These are phyloP conservation scores for Syngnathus floridae DNA, from an alignment of 2,113 vertebrate genomes.

Conservation along the genomic window DNA sequence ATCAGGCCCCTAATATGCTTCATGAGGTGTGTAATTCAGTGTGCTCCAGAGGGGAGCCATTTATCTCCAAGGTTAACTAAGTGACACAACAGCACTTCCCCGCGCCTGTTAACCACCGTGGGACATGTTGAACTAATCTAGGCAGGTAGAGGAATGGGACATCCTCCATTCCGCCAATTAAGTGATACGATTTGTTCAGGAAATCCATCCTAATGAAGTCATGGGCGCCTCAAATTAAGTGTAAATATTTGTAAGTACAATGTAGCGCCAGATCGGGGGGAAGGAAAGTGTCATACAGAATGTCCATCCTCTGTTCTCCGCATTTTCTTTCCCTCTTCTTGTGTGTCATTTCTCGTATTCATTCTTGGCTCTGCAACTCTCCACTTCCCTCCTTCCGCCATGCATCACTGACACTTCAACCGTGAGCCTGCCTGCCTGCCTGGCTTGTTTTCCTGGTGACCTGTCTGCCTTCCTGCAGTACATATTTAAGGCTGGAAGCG, in stretches of 20 bases:
- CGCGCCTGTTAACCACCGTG: conserved; percentile 71
- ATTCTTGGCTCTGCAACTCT: conserved; percentile 38
- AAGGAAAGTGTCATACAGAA: conserved; percentile 29
- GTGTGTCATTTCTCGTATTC: conserved; percentile 54
- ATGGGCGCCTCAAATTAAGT: conserved; percentile 35
- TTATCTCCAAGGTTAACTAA: conserved; percentile 91
- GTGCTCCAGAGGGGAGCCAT: conserved; percentile 78
- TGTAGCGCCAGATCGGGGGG: conserved; percentile 18
- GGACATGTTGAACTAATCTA: conserved; percentile 62
- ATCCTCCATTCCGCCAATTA: conserved; percentile 45
- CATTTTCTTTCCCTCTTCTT: conserved; percentile 47
- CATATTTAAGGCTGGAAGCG: conserved; percentile 58
- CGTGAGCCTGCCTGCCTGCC: conserved; percentile 85
- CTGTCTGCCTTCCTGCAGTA: conserved; percentile 79
- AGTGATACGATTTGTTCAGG: conserved; percentile 43
- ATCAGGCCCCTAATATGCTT: conserved; percentile 86
- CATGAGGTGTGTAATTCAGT: conserved; percentile 91
- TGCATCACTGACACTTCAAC: conserved; percentile 91
- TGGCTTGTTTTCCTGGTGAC: conserved; percentile 85
- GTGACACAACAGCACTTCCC: conserved; percentile 81
- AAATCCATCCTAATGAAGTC: conserved; percentile 50
- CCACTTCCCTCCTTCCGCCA: conserved; percentile 65
- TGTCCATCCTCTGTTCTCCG: conserved; percentile 39
- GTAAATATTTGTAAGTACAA: conserved; percentile 53
- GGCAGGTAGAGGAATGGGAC: conserved; percentile 52